phyloP scores from a whole-genome alignment of 1,140 invertebrate genomes.

The Phymorhynchus buccinoides region DNA sequence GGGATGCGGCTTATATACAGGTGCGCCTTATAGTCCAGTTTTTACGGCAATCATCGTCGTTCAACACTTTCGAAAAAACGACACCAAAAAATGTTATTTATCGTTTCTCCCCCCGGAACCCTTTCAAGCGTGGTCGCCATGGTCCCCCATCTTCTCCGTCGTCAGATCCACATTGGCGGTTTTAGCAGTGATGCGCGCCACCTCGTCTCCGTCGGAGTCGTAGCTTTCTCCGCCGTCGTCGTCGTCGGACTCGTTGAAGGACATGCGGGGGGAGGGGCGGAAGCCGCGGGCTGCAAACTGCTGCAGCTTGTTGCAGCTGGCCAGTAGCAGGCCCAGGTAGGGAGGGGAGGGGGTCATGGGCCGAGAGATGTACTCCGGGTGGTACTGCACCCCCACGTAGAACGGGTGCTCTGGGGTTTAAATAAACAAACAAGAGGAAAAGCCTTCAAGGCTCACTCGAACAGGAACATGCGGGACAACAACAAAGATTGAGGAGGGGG shows the following conservation, averaged over 20 bases:
- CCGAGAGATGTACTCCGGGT: slow-evolving; percentile 96
- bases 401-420: slow-evolving; percentile 90
- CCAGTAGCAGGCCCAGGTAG: slow-evolving; percentile 93
- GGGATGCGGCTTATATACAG: too few species aligned
- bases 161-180: background rate
- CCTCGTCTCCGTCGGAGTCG: slow-evolving; percentile 29
- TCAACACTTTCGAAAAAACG: background rate
- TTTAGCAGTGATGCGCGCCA: slow-evolving; percentile 6
- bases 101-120: background rate
- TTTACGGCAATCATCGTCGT: too few species aligned
- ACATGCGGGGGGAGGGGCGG: slow-evolving; percentile 65
- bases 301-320: slow-evolving; percentile 62
- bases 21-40: too few species aligned
- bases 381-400: slow-evolving; percentile 96
- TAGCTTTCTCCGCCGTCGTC: slow-evolving; percentile 33
- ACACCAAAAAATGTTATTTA: background rate
- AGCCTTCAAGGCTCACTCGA: background rate
- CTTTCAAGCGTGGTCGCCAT: background rate
- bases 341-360: slow-evolving; percentile 95
- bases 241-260: slow-evolving; percentile 58
- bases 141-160: background rate
- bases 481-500: too few species aligned
- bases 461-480: background rate
- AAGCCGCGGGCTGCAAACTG: slow-evolving; percentile 58
- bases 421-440: background rate